phyloP scores from a whole-genome alignment of 2,888 invertebrate species.

The Coronaproctus castanopsis region DNA sequence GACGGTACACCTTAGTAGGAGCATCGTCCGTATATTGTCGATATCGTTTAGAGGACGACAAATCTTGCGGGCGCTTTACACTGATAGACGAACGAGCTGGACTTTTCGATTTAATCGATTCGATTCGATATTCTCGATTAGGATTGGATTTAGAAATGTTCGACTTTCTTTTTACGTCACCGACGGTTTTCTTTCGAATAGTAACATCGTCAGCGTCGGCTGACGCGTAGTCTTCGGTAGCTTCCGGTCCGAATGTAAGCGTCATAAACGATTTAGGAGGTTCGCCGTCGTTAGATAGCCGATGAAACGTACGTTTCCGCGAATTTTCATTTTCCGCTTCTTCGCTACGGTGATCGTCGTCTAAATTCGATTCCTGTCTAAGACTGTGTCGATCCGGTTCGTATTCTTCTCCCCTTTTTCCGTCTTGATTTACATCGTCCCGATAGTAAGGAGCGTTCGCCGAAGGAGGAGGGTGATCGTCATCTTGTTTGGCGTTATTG shows the following conservation, averaged over 20 bases:
- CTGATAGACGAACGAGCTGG: too few species aligned
- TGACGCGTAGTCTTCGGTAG: not conserved
- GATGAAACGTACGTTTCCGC: not conserved
- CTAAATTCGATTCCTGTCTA: too few species aligned
- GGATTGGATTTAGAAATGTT: too few species aligned
- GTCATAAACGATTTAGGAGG: slow-evolving; percentile 8
- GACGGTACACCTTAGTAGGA: too few species aligned
- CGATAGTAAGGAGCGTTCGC: too few species aligned
- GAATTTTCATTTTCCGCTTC: not conserved
- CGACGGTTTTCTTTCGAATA: slow-evolving; percentile 4
- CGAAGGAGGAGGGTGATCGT: too few species aligned
- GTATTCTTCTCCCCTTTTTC: slow-evolving; percentile 1
- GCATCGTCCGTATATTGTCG: too few species aligned
- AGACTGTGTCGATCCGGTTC: not conserved
- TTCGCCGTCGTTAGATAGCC: not conserved
- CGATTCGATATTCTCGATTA: too few species aligned
- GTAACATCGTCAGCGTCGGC: slow-evolving; percentile 8
- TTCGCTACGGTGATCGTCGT: slow-evolving; percentile 4
- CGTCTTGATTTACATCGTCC: not conserved
- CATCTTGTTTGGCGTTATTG: not conserved
- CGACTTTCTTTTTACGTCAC: not conserved
- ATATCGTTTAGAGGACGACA: too few species aligned
- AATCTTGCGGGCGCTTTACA: too few species aligned
- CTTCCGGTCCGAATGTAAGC: slow-evolving; percentile 6
- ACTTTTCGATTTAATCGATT: too few species aligned